Conservation (phyloP, 2,113 vertebrate genomes). For the Tinamus guttatus region DNA sequence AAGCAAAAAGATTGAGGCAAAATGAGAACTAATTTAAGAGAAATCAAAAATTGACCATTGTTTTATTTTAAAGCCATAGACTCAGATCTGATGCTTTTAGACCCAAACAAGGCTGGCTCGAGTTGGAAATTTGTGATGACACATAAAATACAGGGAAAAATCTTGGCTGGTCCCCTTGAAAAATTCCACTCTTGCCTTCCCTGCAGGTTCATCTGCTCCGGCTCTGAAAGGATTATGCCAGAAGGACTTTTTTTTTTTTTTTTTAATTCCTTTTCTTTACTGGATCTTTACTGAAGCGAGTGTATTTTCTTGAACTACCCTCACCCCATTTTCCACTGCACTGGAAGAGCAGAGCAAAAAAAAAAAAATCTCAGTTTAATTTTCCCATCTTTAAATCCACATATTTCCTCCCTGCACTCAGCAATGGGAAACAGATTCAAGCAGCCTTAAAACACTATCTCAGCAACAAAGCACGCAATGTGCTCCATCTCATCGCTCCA, state of each 20-base stretch:
- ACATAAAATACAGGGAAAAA: neutral
- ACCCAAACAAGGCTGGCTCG: neutral
- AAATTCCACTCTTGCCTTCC: neutral
- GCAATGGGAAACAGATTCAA: slow-evolving; percentile 60
- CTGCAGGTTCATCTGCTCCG: neutral
- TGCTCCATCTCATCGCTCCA: slow-evolving; percentile 65
- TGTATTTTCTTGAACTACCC: neutral
- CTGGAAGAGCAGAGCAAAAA: neutral
- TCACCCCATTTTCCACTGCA: neutral
- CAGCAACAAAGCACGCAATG: slow-evolving; percentile 77
- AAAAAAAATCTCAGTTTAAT: neutral
- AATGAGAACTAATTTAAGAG: neutral
- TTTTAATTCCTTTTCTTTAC: neutral
- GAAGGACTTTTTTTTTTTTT: neutral
- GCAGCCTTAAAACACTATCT: slow-evolving; percentile 48
- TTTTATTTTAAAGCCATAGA: slow-evolving; percentile 8
- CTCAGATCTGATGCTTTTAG: slow-evolving; percentile 27
- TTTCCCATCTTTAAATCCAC: neutral
- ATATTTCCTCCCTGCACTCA: neutral
- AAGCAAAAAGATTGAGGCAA: neutral
- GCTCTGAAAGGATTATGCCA: neutral
- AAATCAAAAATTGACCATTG: neutral
- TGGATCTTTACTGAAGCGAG: neutral
- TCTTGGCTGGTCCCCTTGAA: neutral
- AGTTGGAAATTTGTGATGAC: neutral